Percentiles rank a stretch among this genome's conserved stretches.
Evolutionary conservation across 2,888 invertebrate species (phyloP).

Genomic region (Megamerina dolium): DNA sequence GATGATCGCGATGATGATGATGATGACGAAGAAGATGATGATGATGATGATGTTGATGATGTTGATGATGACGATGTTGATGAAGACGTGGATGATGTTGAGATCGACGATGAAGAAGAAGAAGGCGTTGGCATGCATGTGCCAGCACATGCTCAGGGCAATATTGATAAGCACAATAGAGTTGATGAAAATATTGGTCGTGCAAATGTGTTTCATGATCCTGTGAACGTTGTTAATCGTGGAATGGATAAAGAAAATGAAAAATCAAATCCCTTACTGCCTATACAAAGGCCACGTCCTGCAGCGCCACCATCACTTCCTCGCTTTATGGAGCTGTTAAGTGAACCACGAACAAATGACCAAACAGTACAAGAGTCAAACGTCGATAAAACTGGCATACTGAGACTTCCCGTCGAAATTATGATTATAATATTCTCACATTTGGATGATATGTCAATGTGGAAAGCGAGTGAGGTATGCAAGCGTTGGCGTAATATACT

Average conservation of each 20-base stretch:
- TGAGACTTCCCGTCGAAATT: slow-evolving; percentile 54
- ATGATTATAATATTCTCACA: slow-evolving; percentile 81
- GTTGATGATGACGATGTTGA: slow-evolving; percentile 29
- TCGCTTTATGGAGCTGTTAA: slow-evolving; percentile 40
- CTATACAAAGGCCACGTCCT: slow-evolving; percentile 37
- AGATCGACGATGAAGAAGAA: slow-evolving; percentile 24
- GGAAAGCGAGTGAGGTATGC: slow-evolving; percentile 83
- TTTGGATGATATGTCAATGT: slow-evolving; percentile 85
- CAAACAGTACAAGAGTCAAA: slow-evolving; percentile 25
- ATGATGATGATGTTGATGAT: slow-evolving; percentile 20
- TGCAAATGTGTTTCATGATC: slow-evolving; percentile 10
- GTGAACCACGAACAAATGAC: slow-evolving; percentile 35
- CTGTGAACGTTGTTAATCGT: slow-evolving; percentile 13
- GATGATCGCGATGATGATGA: slow-evolving; percentile 42
- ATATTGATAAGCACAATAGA: slow-evolving; percentile 15
- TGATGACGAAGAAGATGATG: slow-evolving; percentile 27
- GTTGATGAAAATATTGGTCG: slow-evolving; percentile 3
- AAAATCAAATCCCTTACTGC: slow-evolving; percentile 22
- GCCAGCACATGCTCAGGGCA: slow-evolving; percentile 13
- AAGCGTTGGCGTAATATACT: slow-evolving; percentile 77
- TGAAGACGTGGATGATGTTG: slow-evolving; percentile 31
- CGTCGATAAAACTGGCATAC: slow-evolving; percentile 18
- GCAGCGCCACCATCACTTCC: slow-evolving; percentile 40
- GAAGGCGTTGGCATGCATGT: slow-evolving; percentile 16
- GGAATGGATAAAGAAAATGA: slow-evolving; percentile 25